Conservation (phyloP, 2,113 vertebrate species). For the Crotalus horridus region DNA sequence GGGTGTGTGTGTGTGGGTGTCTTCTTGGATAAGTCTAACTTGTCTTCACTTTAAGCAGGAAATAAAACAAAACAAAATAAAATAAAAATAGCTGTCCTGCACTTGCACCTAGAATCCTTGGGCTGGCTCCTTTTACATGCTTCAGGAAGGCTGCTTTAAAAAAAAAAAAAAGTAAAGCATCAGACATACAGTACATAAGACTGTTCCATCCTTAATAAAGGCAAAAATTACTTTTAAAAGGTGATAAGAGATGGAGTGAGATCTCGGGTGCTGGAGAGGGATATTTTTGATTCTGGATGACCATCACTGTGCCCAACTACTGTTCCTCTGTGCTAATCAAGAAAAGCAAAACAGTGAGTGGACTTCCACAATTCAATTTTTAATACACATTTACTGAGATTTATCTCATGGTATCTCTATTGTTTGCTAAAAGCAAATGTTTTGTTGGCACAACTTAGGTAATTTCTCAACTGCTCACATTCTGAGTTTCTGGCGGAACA, state of each 20-base stretch:
- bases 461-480: not conserved
- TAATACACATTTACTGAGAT: not conserved
- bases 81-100: not conserved
- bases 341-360: not conserved
- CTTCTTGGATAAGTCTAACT: not conserved
- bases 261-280: not conserved
- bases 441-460: not conserved
- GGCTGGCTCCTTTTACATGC: not conserved
- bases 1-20: not conserved
- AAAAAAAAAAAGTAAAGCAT: not conserved
- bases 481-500: not conserved
- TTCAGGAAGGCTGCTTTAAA: not conserved
- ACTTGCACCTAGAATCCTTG: not conserved
- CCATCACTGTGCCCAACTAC: not conserved
- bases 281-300: not conserved
- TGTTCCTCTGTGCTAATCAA: not conserved
- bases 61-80: not conserved
- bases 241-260: not conserved
- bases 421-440: conserved; percentile 6
- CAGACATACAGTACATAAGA: not conserved
- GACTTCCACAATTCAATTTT: not conserved
- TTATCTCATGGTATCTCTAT: not conserved
- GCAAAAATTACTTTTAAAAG: not conserved
- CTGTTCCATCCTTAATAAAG: not conserved
- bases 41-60: not conserved